Percentiles rank a stretch among this genome's conserved stretches.
phyloP scores from a whole-genome alignment of 2,888 invertebrate genomes.

The Caenorhabditis sp. region DNA sequence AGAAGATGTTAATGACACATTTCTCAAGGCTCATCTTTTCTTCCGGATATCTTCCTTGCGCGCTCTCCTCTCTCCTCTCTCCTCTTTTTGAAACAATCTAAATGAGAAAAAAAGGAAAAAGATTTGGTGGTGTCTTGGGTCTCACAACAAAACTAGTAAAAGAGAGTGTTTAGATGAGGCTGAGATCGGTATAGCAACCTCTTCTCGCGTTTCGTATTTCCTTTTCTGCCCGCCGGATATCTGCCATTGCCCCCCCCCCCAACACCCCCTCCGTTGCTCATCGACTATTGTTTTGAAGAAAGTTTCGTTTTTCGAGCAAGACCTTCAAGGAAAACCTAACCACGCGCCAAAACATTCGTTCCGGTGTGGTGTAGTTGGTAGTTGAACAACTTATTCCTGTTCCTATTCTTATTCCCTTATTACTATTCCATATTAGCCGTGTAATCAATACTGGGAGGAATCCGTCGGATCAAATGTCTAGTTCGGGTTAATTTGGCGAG shows the following conservation, averaged over 20 bases:
- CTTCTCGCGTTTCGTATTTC: conserved; percentile 68
- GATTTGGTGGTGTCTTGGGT: conserved; percentile 58
- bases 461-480: conserved; percentile 56
- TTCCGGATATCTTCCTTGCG: too few relatives aligned
- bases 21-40: background rate
- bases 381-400: too few relatives aligned
- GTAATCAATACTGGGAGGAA: conserved; percentile 43
- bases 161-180: conserved; percentile 54
- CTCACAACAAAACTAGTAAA: conserved; percentile 50
- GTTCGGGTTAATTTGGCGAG: conserved; percentile 54
- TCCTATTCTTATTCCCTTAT: too few relatives aligned
- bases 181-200: conserved; percentile 62
- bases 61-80: background rate
- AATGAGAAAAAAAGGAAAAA: conserved; percentile 50
- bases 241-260: conserved; percentile 59
- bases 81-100: conserved; percentile 29
- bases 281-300: too few relatives aligned
- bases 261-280: conserved; percentile 43
- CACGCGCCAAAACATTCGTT: too few relatives aligned
- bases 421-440: conserved; percentile 38
- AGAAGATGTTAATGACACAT: background rate
- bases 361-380: conserved; percentile 8
- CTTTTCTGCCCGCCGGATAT: conserved; percentile 59
- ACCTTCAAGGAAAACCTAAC: too few relatives aligned
- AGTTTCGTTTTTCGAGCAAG: conserved; percentile 17